Conservation (phyloP, 1,140 invertebrate genomes). For the Harlomillsia oculata region DNA sequence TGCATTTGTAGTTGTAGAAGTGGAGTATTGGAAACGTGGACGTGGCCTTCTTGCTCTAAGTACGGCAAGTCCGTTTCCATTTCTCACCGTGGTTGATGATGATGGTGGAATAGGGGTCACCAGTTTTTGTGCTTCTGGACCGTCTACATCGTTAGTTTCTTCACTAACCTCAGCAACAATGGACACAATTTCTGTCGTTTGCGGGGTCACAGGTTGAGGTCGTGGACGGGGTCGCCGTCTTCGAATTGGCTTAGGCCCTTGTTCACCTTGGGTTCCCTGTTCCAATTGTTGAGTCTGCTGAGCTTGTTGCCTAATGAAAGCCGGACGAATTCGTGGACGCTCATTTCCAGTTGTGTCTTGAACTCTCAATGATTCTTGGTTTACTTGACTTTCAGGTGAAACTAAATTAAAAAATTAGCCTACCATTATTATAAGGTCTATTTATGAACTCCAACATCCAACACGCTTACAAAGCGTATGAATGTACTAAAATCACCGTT, state of each 20-base stretch:
- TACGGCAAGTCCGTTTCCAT: neutral
- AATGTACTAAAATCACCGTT: too few relatives aligned
- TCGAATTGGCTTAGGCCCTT: neutral
- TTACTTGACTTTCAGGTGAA: neutral
- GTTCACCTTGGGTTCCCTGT: too few relatives aligned
- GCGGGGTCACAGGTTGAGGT: neutral
- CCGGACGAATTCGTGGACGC: too few relatives aligned
- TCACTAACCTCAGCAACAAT: neutral
- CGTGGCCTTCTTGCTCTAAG: conserved; percentile 3
- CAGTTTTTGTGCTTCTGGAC: neutral
- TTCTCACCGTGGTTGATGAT: neutral
- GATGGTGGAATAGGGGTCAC: neutral
- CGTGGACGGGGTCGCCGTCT: neutral
- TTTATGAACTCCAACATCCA: too few relatives aligned
- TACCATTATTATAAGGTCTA: too few relatives aligned
- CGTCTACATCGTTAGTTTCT: neutral
- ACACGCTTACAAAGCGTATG: too few relatives aligned
- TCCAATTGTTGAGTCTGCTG: too few relatives aligned
- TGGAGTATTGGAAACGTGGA: neutral
- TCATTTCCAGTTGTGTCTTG: too few relatives aligned
- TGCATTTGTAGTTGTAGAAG: neutral
- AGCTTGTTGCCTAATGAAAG: too few relatives aligned
- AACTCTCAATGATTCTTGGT: neutral
- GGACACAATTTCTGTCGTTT: conserved; percentile 4
- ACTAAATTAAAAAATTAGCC: too few relatives aligned